These are phyloP conservation scores for Siniperca scherzeri DNA, from an alignment of 2,797 vertebrate species.

Conservation along the genomic window DNA sequence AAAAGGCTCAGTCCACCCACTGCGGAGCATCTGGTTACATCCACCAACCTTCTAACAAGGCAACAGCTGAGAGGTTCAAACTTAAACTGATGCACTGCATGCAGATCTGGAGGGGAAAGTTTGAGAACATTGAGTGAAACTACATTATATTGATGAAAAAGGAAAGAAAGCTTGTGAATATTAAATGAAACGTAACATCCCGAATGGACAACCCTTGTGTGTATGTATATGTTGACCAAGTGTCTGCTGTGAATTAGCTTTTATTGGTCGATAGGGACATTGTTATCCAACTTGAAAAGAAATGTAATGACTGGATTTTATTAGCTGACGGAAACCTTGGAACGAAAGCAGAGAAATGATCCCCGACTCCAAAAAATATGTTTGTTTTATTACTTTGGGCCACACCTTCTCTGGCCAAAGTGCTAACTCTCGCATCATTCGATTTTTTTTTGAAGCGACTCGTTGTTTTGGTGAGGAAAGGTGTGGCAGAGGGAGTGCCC, in stretches of 20 bases:
- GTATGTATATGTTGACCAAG: not conserved
- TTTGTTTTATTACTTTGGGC: not conserved
- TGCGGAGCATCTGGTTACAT: not conserved
- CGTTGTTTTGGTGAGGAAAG: conserved; percentile 8
- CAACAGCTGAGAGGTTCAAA: conserved; percentile 20
- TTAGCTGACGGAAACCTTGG: conserved; percentile 3
- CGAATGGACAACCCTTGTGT: not conserved
- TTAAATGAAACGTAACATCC: too few species aligned
- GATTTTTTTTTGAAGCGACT: not conserved
- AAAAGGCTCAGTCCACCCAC: not conserved
- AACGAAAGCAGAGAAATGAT: not conserved
- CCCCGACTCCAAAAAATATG: too few species aligned
- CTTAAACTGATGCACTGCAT: not conserved
- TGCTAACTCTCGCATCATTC: not conserved
- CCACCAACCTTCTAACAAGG: conserved; percentile 1
- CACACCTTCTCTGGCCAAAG: not conserved
- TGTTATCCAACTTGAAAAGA: not conserved
- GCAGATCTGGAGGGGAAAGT: not conserved
- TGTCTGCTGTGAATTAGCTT: not conserved
- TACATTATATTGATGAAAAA: not conserved
- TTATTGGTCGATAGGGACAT: not conserved
- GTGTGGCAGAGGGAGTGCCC: not conserved
- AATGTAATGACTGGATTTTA: not conserved
- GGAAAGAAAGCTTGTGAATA: not conserved
- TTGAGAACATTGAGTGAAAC: not conserved